Conservation (phyloP, 23 tunicate species). For the Oikopleura dioica region DNA sequence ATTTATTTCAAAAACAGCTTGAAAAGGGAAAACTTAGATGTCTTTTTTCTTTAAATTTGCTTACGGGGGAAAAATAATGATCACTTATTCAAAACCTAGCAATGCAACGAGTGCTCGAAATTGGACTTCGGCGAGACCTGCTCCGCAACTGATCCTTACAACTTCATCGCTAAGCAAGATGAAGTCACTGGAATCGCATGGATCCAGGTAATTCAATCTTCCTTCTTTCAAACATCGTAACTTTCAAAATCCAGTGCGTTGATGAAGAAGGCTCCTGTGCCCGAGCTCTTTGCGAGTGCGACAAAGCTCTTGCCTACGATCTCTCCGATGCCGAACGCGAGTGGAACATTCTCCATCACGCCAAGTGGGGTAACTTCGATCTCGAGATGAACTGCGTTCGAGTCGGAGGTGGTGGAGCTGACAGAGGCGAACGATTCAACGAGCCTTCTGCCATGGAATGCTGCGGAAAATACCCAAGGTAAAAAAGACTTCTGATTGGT, state of each 20-base stretch:
- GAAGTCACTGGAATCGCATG: neutral
- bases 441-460: neutral
- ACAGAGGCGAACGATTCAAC: neutral
- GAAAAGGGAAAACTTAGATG: too few relatives aligned
- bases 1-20: too few relatives aligned
- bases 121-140: neutral
- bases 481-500: too few relatives aligned
- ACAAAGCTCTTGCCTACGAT: neutral
- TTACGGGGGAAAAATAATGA: too few relatives aligned
- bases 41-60: too few relatives aligned
- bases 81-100: too few relatives aligned
- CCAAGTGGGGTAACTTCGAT: neutral
- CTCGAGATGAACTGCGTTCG: neutral
- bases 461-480: neutral
- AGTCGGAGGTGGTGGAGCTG: neutral
- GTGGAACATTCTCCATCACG: neutral
- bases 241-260: too few relatives aligned
- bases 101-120: neutral
- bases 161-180: neutral
- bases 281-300: neutral
- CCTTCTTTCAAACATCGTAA: too few relatives aligned
- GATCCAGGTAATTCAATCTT: too few relatives aligned
- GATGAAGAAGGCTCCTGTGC: neutral
- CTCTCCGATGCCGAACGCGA: neutral
- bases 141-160: neutral